Base-by-base conservation (phyloP, 2,797 vertebrate species). In the Chrysolophus pictus region DNA sequence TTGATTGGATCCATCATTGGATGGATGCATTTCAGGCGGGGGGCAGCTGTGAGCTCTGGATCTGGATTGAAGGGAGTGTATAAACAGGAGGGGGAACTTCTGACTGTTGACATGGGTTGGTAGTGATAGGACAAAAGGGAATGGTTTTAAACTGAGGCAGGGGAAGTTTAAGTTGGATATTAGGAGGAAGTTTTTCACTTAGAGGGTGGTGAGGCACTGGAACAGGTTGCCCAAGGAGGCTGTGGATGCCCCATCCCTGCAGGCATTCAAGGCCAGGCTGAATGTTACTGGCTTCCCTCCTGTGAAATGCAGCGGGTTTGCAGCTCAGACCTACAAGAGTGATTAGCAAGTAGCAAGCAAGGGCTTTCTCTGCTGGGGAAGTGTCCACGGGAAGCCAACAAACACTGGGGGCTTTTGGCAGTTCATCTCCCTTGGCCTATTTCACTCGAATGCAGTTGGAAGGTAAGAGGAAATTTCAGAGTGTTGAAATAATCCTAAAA, bases 401-500 rank as follows among this genome's bases (percentile, higher is more conserved):
- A 91, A 82, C 47, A 29, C 37, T 39, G 14, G 67, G 74, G 47
- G 7, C 47, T 64, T 69, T 75, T 1, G 15, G 78, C 84, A 86
- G 81, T 96, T 88, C 7, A 2, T 62, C 87, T 94, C 73, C 55
- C 76, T 92, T 49, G 49, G 87, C 77, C 69, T 72, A 21, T 91
- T 96, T 96, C 79, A 75, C 41, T 92, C 2, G 2, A 78, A 79
- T 0, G 1, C 69, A 1, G 46, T 44, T 33, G 67, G 85, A 93
- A 96, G 82, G 84, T 77, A 73, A 95, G 94, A 96, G 89, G 44
- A 80, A 70, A 88, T 88, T 95, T 91, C 80, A 83, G 65, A 88
- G 88, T 29, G 49, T 86, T 46, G 53, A 84, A 88, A 95, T 96
- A 96, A 94, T 93, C 94, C 72, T 87, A 58, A 97, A 95, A 95